phyloP scores from a whole-genome alignment of 1,140 invertebrate genomes.

The Drosophila subpulchrella region DNA sequence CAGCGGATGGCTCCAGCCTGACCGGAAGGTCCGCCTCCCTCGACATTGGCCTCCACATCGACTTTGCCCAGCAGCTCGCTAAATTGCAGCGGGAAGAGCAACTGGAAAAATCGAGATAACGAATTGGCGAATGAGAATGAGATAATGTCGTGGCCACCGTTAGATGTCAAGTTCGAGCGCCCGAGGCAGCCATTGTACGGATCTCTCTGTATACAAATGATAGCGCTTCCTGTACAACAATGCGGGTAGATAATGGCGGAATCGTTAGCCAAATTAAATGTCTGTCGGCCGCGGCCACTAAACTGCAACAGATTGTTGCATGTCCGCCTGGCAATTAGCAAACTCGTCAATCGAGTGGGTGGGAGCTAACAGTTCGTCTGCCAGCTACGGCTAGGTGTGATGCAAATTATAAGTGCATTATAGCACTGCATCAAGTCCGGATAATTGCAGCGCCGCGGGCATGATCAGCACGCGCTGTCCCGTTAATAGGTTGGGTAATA shows the following conservation, averaged over 20 bases:
- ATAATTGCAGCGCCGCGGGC: conserved; percentile 36
- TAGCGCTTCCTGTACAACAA: conserved; percentile 62
- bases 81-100: conserved; percentile 95
- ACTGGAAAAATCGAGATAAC: conserved; percentile 85
- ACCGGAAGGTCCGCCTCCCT: conserved; percentile 89
- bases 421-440: conserved; percentile 25
- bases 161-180: conserved; percentile 67
- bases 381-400: conserved; percentile 27
- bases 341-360: conserved; percentile 28
- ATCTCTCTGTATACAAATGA: conserved; percentile 37
- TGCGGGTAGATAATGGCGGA: conserved; percentile 49
- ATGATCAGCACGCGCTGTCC: conserved; percentile 45
- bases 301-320: conserved; percentile 63
- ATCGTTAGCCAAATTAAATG: conserved; percentile 69
- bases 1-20: conserved; percentile 94
- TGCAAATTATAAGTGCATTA: conserved; percentile 42
- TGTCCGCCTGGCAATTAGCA: conserved; percentile 39
- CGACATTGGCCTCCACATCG: conserved; percentile 92
- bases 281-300: conserved; percentile 20
- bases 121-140: conserved; percentile 32
- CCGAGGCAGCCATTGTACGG: conserved; percentile 52
- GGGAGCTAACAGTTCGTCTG: conserved; percentile 18
- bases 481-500: conserved; percentile 26
- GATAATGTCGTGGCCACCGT: conserved; percentile 39
- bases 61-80: conserved; percentile 90